Conservation (phyloP, 2,888 invertebrate species). For the Sepioteuthis lessoniana region DNA sequence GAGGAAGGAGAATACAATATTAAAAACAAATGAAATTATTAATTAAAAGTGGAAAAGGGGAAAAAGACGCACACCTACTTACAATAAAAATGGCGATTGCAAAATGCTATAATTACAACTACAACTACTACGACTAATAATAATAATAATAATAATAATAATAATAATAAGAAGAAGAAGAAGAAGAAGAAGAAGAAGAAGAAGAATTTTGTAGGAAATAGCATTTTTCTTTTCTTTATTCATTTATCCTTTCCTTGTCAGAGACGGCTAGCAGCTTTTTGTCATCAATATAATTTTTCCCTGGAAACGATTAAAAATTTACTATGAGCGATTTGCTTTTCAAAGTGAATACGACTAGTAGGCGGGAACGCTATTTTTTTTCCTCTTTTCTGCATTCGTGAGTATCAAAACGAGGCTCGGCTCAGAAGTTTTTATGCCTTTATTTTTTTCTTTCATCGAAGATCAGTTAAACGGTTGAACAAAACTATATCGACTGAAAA, state of each 20-base stretch:
- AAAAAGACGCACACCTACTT: neutral
- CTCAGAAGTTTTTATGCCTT: neutral
- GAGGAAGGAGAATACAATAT: too few species aligned
- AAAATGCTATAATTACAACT: neutral
- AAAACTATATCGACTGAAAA: neutral
- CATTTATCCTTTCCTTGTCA: neutral
- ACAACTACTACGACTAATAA: too few species aligned
- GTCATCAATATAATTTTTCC: neutral
- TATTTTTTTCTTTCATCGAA: neutral
- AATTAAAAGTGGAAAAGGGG: neutral
- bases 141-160: too few species aligned
- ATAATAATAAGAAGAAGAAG: too few species aligned
- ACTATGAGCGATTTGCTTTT: constrained; percentile 1
- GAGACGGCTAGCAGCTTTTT: neutral
- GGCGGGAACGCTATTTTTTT: neutral
- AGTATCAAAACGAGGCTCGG: neutral
- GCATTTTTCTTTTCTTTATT: neutral
- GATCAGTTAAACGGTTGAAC: neutral
- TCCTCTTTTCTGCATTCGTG: neutral
- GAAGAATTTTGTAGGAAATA: too few species aligned
- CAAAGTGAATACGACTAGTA: neutral
- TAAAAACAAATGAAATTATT: neutral
- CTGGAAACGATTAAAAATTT: neutral
- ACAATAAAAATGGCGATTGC: neutral
- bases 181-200: too few species aligned